Evolutionary conservation across 2,888 invertebrate genomes (phyloP), one percentile per base, ranked within the genome.

Genomic region (Thereva unica): DNA sequence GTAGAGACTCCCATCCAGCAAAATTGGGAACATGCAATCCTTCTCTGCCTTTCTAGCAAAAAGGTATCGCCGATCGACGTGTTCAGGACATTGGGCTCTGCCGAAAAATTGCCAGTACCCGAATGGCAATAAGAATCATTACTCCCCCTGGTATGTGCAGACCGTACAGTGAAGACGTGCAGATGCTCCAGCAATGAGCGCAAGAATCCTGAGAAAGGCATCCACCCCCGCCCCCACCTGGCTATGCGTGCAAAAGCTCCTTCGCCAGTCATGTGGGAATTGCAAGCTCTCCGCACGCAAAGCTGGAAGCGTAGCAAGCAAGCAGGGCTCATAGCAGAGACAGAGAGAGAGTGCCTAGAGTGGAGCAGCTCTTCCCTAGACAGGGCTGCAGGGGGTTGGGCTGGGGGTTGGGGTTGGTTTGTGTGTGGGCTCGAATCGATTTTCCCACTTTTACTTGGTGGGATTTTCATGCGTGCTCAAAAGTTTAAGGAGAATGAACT

Each of bases 171-270:
- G 55, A 41, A 41, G 47, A 38, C 12, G 47, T 47, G 47, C 4
- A 49, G 49, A 59, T 23, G 44, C 42, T 10, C 35, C n/a, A 37
- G 44, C 47, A 10, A 37, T n/a, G 38, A 59, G 10, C 37, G 49
- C 35, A 45, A 8, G 42, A 59, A 59, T 59, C 49, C 59, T 38
- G 49, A 47, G 40, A 59, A 23, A 23, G 23, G 23, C 23, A 23
- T 23, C 23, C 23, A 23, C 23, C 23, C 23, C 23, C 23, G 23
- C 23, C 23, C 23, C 23, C 23, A 23, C 23, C 23, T 23, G 23
- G 23, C 23, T 23, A 59, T 59, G 47, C 59, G 47, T 59, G 59
- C 47, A 10, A 59, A 49, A 47, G 47, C 38, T 49, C 49, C 49
- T 40, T 49, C 37, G n/a, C 38, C 10, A 47, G 35, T 12, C n/a